Base-by-base conservation (phyloP, 2,113 vertebrate genomes). In the Callithrix jacchus region DNA sequence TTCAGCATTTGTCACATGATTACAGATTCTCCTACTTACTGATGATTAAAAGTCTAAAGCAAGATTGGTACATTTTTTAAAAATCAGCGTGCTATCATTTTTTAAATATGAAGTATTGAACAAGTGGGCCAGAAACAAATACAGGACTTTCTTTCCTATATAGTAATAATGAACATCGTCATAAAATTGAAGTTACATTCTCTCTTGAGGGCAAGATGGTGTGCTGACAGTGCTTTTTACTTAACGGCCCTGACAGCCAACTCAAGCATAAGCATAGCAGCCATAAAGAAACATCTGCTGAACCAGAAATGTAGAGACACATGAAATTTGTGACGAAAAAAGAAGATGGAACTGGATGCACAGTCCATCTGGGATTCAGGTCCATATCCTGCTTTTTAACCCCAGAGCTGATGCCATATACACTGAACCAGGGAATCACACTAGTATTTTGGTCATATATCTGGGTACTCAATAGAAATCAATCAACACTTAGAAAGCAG, bases 181-280 rank as follows among this genome's bases (percentile, higher is more conserved):
- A 95, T 92, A 91, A 97, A 94, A 85, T 35, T 96, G 80, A 90
- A 83, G 47, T 95, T 96, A 25, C 32, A 93, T 5, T 40, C 35
- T 97, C 68, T 97, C 93, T 94, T 40, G 84, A 97, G 95, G 87
- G 76, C 32, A 21, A 81, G 32, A 71, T 13, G 73, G 85, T 71
- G 32, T 77, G 85, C 68, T 89, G 58, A 91, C 42, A 89, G 3
- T 30, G 64, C 47, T 82, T 95, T 45, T 96, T 71, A 81, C 93
- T 90, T 96, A 97, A 90, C 49, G 90, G 86, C 54, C 47, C 89
- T 97, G 91, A 95, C 64, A 97, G 96, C 97, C 89, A 81, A 83
- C 77, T 87, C 76, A 49, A 96, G 87, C 81, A 47, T n/a, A 89
- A 35, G 77, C 70, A 35, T 35, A 89, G 79, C 82, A 94, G 45